A percentile compares a stretch with the other conserved stretches of the same genome.
phyloP scores from a whole-genome alignment of 2,888 invertebrate genomes.

The Microplitis deprimator region DNA sequence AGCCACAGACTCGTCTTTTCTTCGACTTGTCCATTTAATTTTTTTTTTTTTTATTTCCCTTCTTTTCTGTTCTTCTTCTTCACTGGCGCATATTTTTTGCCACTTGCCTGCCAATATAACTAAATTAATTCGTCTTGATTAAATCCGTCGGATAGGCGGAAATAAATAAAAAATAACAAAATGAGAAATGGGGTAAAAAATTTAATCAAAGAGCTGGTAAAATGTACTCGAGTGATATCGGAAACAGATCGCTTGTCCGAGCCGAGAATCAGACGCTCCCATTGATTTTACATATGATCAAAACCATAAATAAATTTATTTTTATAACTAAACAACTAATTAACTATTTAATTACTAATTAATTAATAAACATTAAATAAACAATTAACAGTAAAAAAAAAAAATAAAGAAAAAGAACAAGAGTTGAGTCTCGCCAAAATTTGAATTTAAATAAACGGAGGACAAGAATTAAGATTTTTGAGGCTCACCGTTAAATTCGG shows the following conservation, averaged over 20 bases:
- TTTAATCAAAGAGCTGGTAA: neutral
- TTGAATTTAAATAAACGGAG: neutral
- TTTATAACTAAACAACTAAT: neutral
- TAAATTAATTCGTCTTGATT: neutral
- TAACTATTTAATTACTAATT: neutral
- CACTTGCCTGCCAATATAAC: neutral
- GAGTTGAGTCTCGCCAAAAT: constrained; percentile 25
- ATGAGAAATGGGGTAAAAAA: neutral
- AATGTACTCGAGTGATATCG: constrained; percentile 16
- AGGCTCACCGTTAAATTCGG: constrained; percentile 65
- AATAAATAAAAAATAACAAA: neutral
- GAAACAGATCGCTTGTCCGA: constrained; percentile 33
- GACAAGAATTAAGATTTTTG: constrained; percentile 18
- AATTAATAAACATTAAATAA: neutral
- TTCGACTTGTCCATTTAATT: neutral
- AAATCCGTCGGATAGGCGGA: neutral
- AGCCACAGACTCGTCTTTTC: no score
- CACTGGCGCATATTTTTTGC: neutral
- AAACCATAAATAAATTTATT: neutral
- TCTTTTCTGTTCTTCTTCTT: neutral
- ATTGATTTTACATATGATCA: constrained; percentile 17
- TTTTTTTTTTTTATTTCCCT: neutral
- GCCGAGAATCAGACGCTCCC: constrained; percentile 20
- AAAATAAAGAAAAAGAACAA: neutral
- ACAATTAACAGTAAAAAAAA: neutral